These are phyloP conservation scores for Vidua macroura DNA, from an alignment of 2,113 vertebrate species.

Conservation along the genomic window DNA sequence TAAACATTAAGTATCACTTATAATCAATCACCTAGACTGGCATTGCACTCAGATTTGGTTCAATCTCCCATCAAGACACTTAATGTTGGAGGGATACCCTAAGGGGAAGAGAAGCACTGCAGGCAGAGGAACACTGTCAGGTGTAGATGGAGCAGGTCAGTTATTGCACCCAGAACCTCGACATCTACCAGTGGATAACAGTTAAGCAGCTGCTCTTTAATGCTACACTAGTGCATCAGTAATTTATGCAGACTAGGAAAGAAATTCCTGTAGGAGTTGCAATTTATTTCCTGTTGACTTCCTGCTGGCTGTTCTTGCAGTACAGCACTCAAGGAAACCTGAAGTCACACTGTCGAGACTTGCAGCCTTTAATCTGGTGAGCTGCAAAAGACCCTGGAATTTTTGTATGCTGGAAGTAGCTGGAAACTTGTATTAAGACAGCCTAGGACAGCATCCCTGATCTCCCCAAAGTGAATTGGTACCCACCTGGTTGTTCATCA, in stretches of 20 bases:
- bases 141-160: neutral
- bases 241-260: neutral
- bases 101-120: neutral
- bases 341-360: neutral
- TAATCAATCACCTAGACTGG: neutral
- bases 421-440: neutral
- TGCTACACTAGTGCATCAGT: neutral
- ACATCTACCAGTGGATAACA: neutral
- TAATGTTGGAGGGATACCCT: neutral
- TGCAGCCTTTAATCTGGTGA: neutral
- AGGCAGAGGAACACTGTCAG: neutral
- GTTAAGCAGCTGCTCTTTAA: neutral
- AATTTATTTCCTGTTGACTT: neutral
- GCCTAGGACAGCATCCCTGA: rapidly evolving
- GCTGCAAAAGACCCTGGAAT: neutral
- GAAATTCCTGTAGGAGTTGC: neutral
- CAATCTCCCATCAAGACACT: neutral
- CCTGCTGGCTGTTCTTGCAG: neutral
- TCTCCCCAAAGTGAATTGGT: neutral
- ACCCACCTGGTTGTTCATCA: neutral
- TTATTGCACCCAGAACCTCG: neutral
- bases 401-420: neutral
- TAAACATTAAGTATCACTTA: neutral
- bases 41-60: neutral
- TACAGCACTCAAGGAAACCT: neutral